Percentiles rank a stretch among this genome's conserved stretches.
phyloP scores from a whole-genome alignment of 2,797 vertebrate species.

The Sparus aurata region DNA sequence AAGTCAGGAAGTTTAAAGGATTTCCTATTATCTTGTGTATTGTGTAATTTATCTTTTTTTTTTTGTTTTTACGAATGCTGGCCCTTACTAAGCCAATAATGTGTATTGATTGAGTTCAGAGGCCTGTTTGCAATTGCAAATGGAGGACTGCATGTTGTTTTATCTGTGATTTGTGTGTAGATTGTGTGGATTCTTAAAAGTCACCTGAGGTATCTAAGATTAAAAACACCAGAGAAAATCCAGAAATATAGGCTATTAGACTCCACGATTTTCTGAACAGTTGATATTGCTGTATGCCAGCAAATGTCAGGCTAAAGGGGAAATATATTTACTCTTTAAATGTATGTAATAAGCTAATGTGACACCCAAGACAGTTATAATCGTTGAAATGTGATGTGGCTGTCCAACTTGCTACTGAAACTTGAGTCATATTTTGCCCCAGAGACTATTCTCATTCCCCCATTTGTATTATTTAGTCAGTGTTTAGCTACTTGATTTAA shows the following conservation, averaged over 20 bases:
- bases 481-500: conserved; percentile 75
- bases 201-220: no score
- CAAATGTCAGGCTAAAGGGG: conserved; percentile 1
- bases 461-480: conserved; percentile 70
- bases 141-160: conserved; percentile 59
- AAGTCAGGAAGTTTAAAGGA: conserved; percentile 66
- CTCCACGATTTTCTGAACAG: no score
- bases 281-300: conserved; percentile 6
- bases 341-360: conserved; percentile 45
- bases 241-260: background rate
- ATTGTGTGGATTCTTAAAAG: no score
- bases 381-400: conserved; percentile 48
- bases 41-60: no score
- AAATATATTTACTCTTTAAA: conserved; percentile 40
- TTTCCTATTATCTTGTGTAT: conserved; percentile 68
- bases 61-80: conserved; percentile 63
- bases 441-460: conserved; percentile 58
- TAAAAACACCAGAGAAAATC: conserved; percentile 23
- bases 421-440: conserved; percentile 65
- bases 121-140: conserved; percentile 69
- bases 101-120: conserved; percentile 74
- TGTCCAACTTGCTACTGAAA: conserved; percentile 40
- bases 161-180: conserved; percentile 35
- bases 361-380: conserved; percentile 56
- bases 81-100: conserved; percentile 71